phyloP scores from a whole-genome alignment of 2,888 invertebrate genomes.

The Cataglyphis rosenhaueri region DNA sequence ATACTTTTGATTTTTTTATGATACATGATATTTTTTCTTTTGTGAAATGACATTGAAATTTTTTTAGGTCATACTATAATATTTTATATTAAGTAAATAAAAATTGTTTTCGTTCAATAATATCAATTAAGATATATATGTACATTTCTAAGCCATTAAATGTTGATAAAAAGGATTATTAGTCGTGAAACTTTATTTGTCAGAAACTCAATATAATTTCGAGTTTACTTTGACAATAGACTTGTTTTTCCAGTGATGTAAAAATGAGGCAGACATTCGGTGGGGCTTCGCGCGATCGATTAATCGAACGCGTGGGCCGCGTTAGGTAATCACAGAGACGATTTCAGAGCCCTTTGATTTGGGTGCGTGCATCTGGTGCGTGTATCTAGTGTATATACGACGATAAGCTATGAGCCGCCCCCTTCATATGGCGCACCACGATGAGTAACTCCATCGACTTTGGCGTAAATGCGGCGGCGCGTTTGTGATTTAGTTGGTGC shows the following conservation, averaged over 20 bases:
- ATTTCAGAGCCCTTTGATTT: constrained; percentile 18
- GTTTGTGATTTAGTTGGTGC: constrained; percentile 31
- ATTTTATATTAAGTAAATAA: background rate
- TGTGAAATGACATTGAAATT: background rate
- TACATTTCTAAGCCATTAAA: background rate
- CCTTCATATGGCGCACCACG: constrained; percentile 47
- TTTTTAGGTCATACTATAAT: background rate
- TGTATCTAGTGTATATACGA: constrained; percentile 23
- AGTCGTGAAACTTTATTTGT: constrained; percentile 14
- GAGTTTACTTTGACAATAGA: background rate
- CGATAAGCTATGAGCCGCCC: constrained; percentile 59
- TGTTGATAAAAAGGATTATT: background rate
- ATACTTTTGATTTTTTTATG: background rate
- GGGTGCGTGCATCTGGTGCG: background rate
- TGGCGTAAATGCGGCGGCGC: constrained; percentile 7
- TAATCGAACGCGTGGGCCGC: constrained; percentile 2
- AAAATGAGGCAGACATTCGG: constrained; percentile 1
- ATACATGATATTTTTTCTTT: background rate
- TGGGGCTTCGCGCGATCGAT: constrained; percentile 52
- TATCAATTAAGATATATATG: background rate
- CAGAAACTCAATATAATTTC: background rate
- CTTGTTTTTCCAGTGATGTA: background rate
- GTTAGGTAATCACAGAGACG: constrained; percentile 24
- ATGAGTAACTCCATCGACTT: constrained; percentile 19
- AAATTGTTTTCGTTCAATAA: background rate